A percentile compares a stretch with the other conserved stretches of the same genome.
Evolutionary conservation across 2,797 vertebrate species (phyloP).

Genomic region (Melanotaenia pygmaea): DNA sequence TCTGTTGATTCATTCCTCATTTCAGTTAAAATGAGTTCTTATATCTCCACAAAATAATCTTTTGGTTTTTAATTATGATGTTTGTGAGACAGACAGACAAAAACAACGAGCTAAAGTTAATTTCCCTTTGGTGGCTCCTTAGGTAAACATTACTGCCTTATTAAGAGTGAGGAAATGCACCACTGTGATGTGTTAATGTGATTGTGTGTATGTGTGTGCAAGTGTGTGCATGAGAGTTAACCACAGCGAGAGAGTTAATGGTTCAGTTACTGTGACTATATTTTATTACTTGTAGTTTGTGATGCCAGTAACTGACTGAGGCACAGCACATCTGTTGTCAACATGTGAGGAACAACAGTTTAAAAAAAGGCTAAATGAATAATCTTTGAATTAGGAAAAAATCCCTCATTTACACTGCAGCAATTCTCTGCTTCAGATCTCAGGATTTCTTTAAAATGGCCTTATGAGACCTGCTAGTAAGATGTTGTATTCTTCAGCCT

Average conservation of each 20-base stretch:
- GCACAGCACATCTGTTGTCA: slow-evolving; percentile 69
- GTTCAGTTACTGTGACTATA: slow-evolving; percentile 51
- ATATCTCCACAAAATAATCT: not conserved
- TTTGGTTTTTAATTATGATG: slow-evolving; percentile 12
- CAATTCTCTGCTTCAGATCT: slow-evolving; percentile 8
- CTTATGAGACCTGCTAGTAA: not conserved
- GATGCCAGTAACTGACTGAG: slow-evolving; percentile 62
- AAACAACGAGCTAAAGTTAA: slow-evolving; percentile 64
- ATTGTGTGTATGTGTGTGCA: slow-evolving; percentile 16
- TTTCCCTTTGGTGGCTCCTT: slow-evolving; percentile 78
- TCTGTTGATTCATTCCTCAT: not conserved
- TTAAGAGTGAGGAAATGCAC: slow-evolving; percentile 59
- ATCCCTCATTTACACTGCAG: slow-evolving; percentile 25
- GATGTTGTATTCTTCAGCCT: not conserved
- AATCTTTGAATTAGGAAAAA: slow-evolving; percentile 37
- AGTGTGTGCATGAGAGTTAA: slow-evolving; percentile 48
- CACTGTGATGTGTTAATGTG: slow-evolving; percentile 51
- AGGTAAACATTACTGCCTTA: slow-evolving; percentile 74
- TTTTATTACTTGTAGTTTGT: slow-evolving; percentile 54
- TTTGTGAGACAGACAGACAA: slow-evolving; percentile 19
- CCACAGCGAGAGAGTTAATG: slow-evolving; percentile 58
- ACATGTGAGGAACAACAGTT: slow-evolving; percentile 50
- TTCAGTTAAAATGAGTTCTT: not conserved
- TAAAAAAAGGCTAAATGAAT: slow-evolving; percentile 27
- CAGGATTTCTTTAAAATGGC: slow-evolving; percentile 23